Percentiles rank a stretch among this genome's conserved stretches.
phyloP scores from a whole-genome alignment of 2,888 invertebrate species.

The Parnassius orleans region DNA sequence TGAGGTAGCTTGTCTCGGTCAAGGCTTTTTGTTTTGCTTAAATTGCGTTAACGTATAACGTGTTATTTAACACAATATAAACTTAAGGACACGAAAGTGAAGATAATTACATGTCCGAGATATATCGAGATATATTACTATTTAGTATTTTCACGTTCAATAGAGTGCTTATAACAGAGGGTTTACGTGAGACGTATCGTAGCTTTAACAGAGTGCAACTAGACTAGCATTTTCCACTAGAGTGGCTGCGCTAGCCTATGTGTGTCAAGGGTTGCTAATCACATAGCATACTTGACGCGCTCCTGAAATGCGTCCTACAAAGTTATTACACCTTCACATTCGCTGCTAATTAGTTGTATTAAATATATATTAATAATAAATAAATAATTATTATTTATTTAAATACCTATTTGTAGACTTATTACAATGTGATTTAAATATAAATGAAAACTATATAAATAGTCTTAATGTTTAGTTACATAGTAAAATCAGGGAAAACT shows the following conservation, averaged over 20 bases:
- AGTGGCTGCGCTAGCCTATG: constrained; percentile 59
- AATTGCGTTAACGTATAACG: not conserved
- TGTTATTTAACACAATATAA: no score
- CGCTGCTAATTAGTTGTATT: constrained; percentile 1
- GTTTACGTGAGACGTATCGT: not conserved
- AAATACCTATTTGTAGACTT: not conserved
- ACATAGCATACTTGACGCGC: constrained; percentile 66
- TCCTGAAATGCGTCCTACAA: constrained; percentile 56
- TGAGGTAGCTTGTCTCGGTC: constrained; percentile 19
- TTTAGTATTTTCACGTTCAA: no score
- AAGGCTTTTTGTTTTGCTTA: constrained; percentile 17
- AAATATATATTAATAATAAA: not conserved
- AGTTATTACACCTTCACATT: constrained; percentile 26
- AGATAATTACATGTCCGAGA: no score
- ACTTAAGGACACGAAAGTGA: no score
- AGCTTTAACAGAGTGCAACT: constrained; percentile 43
- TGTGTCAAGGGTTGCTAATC: constrained; percentile 78
- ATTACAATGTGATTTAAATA: not conserved
- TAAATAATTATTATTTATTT: not conserved
- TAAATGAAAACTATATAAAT: no score
- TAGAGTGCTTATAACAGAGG: no score
- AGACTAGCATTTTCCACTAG: constrained; percentile 76
- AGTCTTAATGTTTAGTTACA: no score
- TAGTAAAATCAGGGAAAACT: no score
- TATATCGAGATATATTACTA: no score